Conservation (phyloP, 1,140 invertebrate genomes). For the Drosophila aff. region DNA sequence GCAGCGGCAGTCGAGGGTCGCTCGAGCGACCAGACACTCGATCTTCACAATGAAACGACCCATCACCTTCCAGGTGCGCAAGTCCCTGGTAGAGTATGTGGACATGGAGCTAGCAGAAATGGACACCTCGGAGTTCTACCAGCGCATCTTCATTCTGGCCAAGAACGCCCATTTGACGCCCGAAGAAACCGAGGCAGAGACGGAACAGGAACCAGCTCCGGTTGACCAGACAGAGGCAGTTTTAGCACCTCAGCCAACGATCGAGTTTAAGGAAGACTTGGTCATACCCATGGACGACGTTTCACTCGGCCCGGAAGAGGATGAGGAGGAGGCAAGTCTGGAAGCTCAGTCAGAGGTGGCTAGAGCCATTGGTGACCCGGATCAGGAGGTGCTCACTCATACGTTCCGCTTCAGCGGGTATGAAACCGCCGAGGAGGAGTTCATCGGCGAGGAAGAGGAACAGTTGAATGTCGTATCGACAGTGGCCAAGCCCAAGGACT, state of each 20-base stretch:
- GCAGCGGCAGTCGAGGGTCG: not conserved
- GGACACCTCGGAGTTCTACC: conserved; percentile 71
- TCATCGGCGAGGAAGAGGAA: not conserved
- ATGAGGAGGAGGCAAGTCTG: not conserved
- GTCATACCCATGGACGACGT: not conserved
- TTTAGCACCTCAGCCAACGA: too few species aligned
- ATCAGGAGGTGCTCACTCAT: conserved; percentile 44
- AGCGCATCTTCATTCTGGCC: conserved; percentile 75
- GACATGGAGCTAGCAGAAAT: conserved; percentile 56
- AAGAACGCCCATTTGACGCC: conserved; percentile 52
- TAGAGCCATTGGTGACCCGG: not conserved
- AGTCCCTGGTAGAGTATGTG: conserved; percentile 66
- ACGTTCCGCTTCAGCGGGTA: conserved; percentile 49
- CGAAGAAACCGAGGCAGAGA: not conserved
- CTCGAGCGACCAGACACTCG: conserved; percentile 17
- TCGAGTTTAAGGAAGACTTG: not conserved
- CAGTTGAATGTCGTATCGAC: not conserved
- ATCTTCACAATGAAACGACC: conserved; percentile 51
- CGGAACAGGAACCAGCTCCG: not conserved
- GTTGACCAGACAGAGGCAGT: not conserved
- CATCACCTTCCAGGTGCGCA: conserved; percentile 57
- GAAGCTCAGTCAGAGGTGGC: not conserved
- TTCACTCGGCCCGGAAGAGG: not conserved
- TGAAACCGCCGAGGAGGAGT: not conserved
- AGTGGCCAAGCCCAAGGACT: conserved; percentile 25